A percentile compares a stretch with the other conserved stretches of the same genome.
Conservation (phyloP, 2,888 invertebrate species). For the Drosophila heteroneura region DNA sequence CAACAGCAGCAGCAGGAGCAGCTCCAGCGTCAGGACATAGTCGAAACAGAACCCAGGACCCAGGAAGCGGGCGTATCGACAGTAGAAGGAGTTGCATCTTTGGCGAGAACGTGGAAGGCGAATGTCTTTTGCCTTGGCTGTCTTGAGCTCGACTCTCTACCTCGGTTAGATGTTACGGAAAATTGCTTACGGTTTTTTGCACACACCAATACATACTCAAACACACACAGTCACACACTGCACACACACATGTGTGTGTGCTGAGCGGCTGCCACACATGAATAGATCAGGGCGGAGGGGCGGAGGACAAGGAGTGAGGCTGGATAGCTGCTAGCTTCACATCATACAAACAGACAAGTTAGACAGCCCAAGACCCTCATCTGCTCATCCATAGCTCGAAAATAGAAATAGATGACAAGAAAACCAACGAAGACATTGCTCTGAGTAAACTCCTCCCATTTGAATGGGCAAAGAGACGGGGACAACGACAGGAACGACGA, state of each 20-base stretch:
- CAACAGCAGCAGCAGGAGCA: slow-evolving; percentile 32
- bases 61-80: slow-evolving; percentile 17
- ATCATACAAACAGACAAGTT: slow-evolving; percentile 81
- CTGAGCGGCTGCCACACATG: slow-evolving; percentile 66
- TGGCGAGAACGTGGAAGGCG: slow-evolving; percentile 40
- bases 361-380: slow-evolving; percentile 80
- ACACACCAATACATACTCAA: slow-evolving; percentile 51
- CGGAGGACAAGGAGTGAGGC: slow-evolving; percentile 11
- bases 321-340: slow-evolving; percentile 54
- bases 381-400: slow-evolving; percentile 76
- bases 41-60: slow-evolving; percentile 1
- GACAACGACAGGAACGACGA: slow-evolving; percentile 26
- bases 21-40: slow-evolving; percentile 10
- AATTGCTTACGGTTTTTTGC: slow-evolving; percentile 81
- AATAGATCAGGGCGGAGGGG: slow-evolving; percentile 33
- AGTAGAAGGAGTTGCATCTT: slow-evolving; percentile 49
- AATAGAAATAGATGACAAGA: slow-evolving; percentile 81
- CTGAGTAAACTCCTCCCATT: slow-evolving; percentile 24
- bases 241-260: slow-evolving; percentile 40
- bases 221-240: slow-evolving; percentile 27
- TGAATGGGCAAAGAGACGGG: slow-evolving; percentile 22
- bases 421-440: slow-evolving; percentile 74
- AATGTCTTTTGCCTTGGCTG: slow-evolving; percentile 61
- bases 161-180: slow-evolving; percentile 80
- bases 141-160: slow-evolving; percentile 57